These are phyloP conservation scores for Cossypha dichroa DNA, from an alignment of 2,797 vertebrate genomes.

Conservation along the genomic window DNA sequence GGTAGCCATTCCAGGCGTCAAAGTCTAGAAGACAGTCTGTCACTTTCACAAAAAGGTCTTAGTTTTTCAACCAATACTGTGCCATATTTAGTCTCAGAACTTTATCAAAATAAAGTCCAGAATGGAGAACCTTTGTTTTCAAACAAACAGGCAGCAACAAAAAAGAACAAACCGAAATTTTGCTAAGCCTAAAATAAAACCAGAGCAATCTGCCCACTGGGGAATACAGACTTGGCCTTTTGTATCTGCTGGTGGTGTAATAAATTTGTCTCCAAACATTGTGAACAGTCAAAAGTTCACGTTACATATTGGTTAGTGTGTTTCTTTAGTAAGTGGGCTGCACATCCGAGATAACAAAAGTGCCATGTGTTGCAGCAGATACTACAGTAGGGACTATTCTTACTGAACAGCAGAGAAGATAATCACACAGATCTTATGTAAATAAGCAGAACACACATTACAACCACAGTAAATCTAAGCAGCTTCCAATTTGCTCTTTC, in stretches of 20 bases:
- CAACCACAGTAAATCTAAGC: conserved; percentile 32
- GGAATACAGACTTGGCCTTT: neutral
- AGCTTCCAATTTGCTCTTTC: conserved; percentile 46
- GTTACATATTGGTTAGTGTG: neutral
- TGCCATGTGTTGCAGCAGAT: conserved; percentile 21
- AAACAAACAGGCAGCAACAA: neutral
- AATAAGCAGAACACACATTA: conserved; percentile 64
- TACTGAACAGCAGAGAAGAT: conserved; percentile 58
- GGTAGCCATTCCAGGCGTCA: neutral
- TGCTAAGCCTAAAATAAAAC: neutral
- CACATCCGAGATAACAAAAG: conserved; percentile 66
- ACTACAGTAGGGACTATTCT: conserved; percentile 65
- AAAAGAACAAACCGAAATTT: neutral
- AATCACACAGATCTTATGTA: conserved; percentile 68
- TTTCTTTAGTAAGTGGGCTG: conserved; percentile 45
- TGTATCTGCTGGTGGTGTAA: neutral
- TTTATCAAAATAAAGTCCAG: neutral
- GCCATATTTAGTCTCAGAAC: neutral
- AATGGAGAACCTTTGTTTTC: neutral
- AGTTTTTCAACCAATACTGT: neutral
- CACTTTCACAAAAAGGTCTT: neutral
- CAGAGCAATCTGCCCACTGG: neutral
- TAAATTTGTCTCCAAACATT: conserved; percentile 8
- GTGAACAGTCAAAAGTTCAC: conserved; percentile 43
- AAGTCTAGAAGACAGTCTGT: neutral